A percentile compares a stretch with the other conserved stretches of the same genome.
Evolutionary conservation across 2,797 vertebrate genomes (phyloP).

Genomic region (Triplophysa bombifrons): DNA sequence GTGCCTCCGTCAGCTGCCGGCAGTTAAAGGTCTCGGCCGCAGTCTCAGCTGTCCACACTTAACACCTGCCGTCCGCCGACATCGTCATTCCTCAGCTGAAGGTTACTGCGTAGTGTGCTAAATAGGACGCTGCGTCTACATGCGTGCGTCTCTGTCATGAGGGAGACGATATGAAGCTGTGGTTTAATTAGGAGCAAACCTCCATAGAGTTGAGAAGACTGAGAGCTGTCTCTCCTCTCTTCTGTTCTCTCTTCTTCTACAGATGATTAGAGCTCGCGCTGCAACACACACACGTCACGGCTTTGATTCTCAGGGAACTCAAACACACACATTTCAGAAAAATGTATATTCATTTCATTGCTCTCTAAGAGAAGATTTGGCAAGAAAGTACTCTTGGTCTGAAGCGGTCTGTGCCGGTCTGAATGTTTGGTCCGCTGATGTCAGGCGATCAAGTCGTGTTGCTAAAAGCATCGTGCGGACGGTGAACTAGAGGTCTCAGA

Average conservation of each 20-base stretch:
- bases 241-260: background rate
- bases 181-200: conserved; percentile 59
- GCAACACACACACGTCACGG: too few species aligned
- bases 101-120: conserved; percentile 49
- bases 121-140: conserved; percentile 56
- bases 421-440: conserved; percentile 45
- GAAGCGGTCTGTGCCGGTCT: background rate
- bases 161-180: conserved; percentile 48
- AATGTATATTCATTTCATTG: background rate
- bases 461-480: conserved; percentile 44
- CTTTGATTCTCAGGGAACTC: too few species aligned
- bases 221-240: conserved; percentile 17
- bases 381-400: background rate
- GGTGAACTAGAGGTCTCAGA: conserved; percentile 19
- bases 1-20: conserved; percentile 40
- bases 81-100: conserved; percentile 47
- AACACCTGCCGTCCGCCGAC: conserved; percentile 29
- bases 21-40: conserved; percentile 45
- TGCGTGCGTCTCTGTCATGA: conserved; percentile 44
- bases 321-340: background rate
- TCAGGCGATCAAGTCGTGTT: conserved; percentile 13
- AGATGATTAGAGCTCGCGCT: too few species aligned
- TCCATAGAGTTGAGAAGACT: conserved; percentile 41
- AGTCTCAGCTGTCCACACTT: conserved; percentile 45
- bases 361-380: too few species aligned